Base-by-base conservation (phyloP, 2,888 invertebrate genomes). In the Luperina nickerlii region DNA sequence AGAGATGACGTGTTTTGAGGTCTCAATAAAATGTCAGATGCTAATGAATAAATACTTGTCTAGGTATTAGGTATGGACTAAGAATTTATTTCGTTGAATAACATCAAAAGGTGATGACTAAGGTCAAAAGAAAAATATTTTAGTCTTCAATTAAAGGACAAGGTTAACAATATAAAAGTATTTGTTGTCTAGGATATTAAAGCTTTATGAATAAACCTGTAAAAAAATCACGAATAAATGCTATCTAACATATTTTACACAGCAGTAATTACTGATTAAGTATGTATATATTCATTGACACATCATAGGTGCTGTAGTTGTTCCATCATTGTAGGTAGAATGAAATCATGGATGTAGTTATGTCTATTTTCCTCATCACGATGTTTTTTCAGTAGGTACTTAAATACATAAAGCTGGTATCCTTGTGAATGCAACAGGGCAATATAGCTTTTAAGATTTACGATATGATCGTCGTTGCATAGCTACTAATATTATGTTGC, bases 351-450 rank as follows among this genome's bases (percentile, higher is more conserved):
- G 15, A 68, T 74, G 32, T 62, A 11, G 42, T 62, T 74, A 20
- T 32, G 13, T 76, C n/a, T 69, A 63, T 85, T 85, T 82, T 87
- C 88, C 82, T 86, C 76, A 76, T 88, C 77, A 79, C 72, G 78
- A 70, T 77, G n/a, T 75, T 76, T 86, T 86, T 88, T 82, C 86
- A 79, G 77, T 62, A 60, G n/a, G 18, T 65, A 65, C 20, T 76
- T 77, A 65, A 70, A 76, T 63, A 73, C 57, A 68, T 76, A 72
- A 80, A 88, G 85, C 79, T 76, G 42, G 68, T 76, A 79, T 79
- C 72, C 76, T 75, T 69, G 71, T 65, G 65, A 57, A 57, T 24
- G 67, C 38, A 75, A 75, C 13, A 57, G 67, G 38, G 69, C 45
- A 77, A 57, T 74, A 83, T 78, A 54, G 70, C 74, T 62, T 78